Conservation (phyloP, 2,797 vertebrate genomes). For the Silurus aristotelis region DNA sequence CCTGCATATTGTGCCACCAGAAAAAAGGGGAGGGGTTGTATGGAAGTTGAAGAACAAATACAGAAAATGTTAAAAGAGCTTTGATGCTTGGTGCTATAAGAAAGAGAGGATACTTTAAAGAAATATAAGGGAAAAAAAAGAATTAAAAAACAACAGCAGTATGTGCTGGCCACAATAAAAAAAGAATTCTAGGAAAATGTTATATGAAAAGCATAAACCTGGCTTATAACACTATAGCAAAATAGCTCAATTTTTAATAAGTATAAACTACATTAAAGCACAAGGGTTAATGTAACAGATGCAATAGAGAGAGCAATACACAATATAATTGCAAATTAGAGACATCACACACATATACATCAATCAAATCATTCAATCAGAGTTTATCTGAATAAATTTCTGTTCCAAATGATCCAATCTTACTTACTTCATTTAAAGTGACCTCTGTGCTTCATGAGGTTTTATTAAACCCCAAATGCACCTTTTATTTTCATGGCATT, state of each 20-base stretch:
- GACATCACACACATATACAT: not conserved
- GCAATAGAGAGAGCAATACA: not conserved
- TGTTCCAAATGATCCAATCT: not conserved
- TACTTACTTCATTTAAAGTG: not conserved
- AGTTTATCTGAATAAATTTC: not conserved
- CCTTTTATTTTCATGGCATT: not conserved
- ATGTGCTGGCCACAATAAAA: not conserved
- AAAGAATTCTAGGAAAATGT: not conserved
- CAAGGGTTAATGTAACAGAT: not conserved
- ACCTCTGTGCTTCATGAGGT: not conserved
- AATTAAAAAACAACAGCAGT: not conserved
- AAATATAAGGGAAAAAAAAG: too few relatives aligned
- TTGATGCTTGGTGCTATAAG: not conserved
- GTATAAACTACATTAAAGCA: not conserved
- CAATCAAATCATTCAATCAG: not conserved
- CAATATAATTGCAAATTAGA: not conserved
- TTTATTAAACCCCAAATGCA: not conserved
- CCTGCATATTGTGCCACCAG: too few relatives aligned
- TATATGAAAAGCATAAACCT: not conserved
- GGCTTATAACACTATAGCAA: not conserved
- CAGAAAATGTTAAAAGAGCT: too few relatives aligned
- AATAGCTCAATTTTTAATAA: not conserved
- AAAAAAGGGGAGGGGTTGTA: too few relatives aligned
- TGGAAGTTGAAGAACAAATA: too few relatives aligned
- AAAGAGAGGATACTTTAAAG: not conserved